Evolutionary conservation across 1,140 invertebrate species (phyloP), one percentile per base, ranked within the genome.

Genomic region (Neodiprion lecontei): DNA sequence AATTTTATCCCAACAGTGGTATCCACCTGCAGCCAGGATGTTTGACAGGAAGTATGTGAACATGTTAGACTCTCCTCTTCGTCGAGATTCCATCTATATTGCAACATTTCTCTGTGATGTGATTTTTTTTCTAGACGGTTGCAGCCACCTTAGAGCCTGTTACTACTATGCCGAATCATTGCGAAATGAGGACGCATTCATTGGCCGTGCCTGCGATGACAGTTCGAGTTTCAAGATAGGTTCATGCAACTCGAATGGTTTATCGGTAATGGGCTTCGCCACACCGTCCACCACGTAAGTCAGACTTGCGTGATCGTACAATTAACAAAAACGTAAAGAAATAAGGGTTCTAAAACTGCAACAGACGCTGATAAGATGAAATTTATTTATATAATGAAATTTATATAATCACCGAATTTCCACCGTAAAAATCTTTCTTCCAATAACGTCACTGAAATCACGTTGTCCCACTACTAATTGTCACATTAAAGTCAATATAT

Each of bases 1-100:
- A 94, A 80, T 94, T 94, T 84, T 94, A 92, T 85, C 89, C 91
- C 1, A 95, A 95, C 77, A 90, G 90, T 0, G 93, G 92, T 3
- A 80, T 79, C 12, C 83, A 86, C 48, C 78, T 82, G 7, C 94
- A 95, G 80, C 93, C 93, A 0, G 93, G 93, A 1, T 95, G 94
- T 81, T 40, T 40, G 5, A 3, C 28, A 40, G 28, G 17, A 21
- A 21, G 17, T 21, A 21, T 40, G 28, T 40, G 5, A 40, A 40
- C 28, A 40, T 5, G 28, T 5, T 40, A 0, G 5, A 40, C 28
- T 40, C 28, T 21, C 17, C 17, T 21, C 0, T 21, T 0, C 17
- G 17, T 21, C 17, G 17, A 21, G 17, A 21, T 21, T 21, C 17
- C 17, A 21, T 21, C 17, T 21, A 0, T 21, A 40, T 5, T 40